Base-by-base conservation (phyloP, 2,888 invertebrate species). In the Thera britannica region DNA sequence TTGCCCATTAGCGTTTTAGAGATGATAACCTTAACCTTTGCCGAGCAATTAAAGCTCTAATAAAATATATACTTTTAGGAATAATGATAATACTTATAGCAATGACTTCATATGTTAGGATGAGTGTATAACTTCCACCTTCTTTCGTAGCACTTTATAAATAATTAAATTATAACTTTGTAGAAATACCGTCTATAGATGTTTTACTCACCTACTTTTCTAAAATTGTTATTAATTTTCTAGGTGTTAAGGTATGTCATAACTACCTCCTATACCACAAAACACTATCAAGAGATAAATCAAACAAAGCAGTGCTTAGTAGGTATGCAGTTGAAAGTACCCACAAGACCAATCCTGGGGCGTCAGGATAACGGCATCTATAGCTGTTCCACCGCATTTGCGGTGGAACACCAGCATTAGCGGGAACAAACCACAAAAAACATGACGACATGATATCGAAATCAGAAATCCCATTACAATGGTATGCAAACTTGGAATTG, bases 341-440 rank as follows among this genome's bases (percentile, higher is more conserved):
- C 72, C 73, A 61, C 77, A 76, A 73, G 52, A 69, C 72, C 68
- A 71, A 72, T 73, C 70, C 70, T 72, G 70, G 70, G 23, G 65
- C 73, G 68, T 58, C 65, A 69, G 58, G 67, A 69, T 79, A 80
- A 79, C 80, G 80, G 80, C 67, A 79, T 70, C 64, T 69, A 71
- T 69, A 71, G 65, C 67, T 65, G 72, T 75, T 75, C 78, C 78
- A 79, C 79, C 78, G 77, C 76, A 72, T 72, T 74, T 71, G 72
- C 68, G 72, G 72, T 72, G 64, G 68, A 70, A 70, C 64, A 63
- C 69, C 69, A 72, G 61, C 73, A 73, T 71, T 70, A 71, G 54
- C 66, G 62, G 65, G 64, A 64, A 67, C 67, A 69, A 72, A 74
- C 74, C 70, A 36, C 74, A 72, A 52, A 52, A 62, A 64, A 71